Evolutionary conservation across 1,140 invertebrate genomes (phyloP).

Genomic region (Anagrus nilaparvatae): DNA sequence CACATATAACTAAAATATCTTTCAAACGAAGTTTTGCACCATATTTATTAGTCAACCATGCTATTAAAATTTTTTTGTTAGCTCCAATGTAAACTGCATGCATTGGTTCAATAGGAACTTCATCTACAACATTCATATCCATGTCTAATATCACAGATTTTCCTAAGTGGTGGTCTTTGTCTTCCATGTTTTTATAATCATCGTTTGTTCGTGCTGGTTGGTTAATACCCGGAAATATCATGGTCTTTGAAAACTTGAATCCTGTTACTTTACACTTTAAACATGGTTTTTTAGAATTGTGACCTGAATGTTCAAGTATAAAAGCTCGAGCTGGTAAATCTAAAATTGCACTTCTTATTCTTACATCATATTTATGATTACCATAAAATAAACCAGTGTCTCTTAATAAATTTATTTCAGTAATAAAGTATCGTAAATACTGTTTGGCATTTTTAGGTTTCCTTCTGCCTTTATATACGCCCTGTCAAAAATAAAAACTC

Average conservation of each 20-base stretch:
- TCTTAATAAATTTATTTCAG: constrained; percentile 1
- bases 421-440: constrained; percentile 11
- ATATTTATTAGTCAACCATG: no score
- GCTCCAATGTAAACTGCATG: constrained; percentile 15
- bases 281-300: constrained; percentile 9
- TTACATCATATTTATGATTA: not conserved
- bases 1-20: no score
- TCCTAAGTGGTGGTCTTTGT: constrained; percentile 16
- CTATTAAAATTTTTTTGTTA: no score
- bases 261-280: constrained; percentile 18
- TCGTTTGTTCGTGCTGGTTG: constrained; percentile 6
- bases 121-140: constrained; percentile 9
- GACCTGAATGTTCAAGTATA: constrained; percentile 5
- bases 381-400: not conserved
- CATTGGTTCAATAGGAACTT: constrained; percentile 15
- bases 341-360: not conserved
- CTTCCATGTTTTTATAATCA: constrained; percentile 11
- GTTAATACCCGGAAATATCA: constrained; percentile 1
- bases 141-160: not conserved
- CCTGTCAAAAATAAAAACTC: no score
- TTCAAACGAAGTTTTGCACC: no score
- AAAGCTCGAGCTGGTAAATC: constrained; percentile 2
- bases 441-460: constrained; percentile 7
- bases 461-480: constrained; percentile 8
- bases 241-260: not conserved